Evolutionary conservation across 2,888 invertebrate genomes (phyloP).

Genomic region (Cantharis flavilabris): DNA sequence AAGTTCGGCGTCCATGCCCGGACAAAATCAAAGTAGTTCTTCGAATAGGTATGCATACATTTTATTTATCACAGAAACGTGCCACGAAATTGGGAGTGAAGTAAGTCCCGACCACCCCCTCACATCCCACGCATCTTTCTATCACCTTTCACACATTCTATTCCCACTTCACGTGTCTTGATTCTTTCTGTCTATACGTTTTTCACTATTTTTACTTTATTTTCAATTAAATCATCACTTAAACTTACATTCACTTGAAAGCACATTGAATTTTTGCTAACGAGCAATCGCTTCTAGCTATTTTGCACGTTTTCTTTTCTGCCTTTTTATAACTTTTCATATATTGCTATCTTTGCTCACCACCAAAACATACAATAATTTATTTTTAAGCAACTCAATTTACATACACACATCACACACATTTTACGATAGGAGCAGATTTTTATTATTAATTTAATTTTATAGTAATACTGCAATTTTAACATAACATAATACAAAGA

Average conservation of each 20-base stretch:
- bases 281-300: constrained; percentile 19
- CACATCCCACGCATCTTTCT: constrained; percentile 34
- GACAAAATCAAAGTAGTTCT: constrained; percentile 47
- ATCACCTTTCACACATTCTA: constrained; percentile 21
- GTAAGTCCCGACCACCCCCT: constrained; percentile 70
- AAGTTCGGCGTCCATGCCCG: constrained; percentile 50
- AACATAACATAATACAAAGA: background rate
- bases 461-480: background rate
- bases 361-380: constrained; percentile 18
- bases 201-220: constrained; percentile 12
- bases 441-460: background rate
- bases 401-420: background rate
- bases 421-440: background rate
- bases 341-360: constrained; percentile 26
- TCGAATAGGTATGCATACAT: constrained; percentile 47
- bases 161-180: constrained; percentile 25
- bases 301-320: constrained; percentile 8
- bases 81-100: constrained; percentile 94
- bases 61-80: constrained; percentile 1
- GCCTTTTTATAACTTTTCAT: constrained; percentile 16
- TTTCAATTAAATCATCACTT: background rate
- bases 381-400: background rate
- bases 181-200: constrained; percentile 42
- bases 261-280: constrained; percentile 14
- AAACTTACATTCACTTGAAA: constrained; percentile 9